phyloP scores from a whole-genome alignment of 2,888 invertebrate species.

The Parasteatoda lunata region DNA sequence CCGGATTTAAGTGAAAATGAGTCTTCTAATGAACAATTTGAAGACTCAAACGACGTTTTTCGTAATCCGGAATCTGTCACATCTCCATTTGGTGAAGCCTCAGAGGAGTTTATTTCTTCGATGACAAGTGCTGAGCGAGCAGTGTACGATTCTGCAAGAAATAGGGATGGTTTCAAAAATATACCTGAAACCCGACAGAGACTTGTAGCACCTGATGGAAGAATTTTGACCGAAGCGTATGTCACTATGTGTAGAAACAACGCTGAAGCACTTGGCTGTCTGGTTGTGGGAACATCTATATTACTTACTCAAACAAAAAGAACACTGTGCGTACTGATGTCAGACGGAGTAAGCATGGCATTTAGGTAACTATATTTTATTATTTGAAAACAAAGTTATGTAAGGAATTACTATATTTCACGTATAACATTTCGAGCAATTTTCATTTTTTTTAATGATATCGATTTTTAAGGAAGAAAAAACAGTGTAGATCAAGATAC shows the following conservation, averaged over 20 bases:
- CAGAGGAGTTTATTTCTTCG: constrained; percentile 27
- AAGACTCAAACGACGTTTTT: background rate
- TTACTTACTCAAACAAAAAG: constrained; percentile 50
- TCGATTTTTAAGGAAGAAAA: background rate
- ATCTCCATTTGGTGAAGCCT: constrained; percentile 4
- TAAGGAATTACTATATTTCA: background rate
- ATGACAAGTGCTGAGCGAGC: constrained; percentile 45
- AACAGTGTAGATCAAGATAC: too few species aligned
- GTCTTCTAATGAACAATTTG: background rate
- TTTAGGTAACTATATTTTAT: constrained; percentile 51
- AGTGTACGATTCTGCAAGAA: constrained; percentile 46
- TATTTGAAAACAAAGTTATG: background rate
- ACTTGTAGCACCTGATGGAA: constrained; percentile 1
- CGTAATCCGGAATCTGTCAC: background rate
- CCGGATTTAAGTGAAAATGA: constrained; percentile 2
- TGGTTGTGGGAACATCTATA: constrained; percentile 60
- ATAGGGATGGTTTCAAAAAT: constrained; percentile 35
- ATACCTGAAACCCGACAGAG: constrained; percentile 11
- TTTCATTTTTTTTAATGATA: background rate
- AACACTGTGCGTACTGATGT: constrained; percentile 59
- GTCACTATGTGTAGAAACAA: constrained; percentile 67
- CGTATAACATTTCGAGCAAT: background rate
- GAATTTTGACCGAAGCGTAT: constrained; percentile 46
- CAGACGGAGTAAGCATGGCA: constrained; percentile 62
- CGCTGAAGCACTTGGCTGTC: constrained; percentile 59